phyloP scores from a whole-genome alignment of 1,140 invertebrate species.

The Polypedilum pembai region DNA sequence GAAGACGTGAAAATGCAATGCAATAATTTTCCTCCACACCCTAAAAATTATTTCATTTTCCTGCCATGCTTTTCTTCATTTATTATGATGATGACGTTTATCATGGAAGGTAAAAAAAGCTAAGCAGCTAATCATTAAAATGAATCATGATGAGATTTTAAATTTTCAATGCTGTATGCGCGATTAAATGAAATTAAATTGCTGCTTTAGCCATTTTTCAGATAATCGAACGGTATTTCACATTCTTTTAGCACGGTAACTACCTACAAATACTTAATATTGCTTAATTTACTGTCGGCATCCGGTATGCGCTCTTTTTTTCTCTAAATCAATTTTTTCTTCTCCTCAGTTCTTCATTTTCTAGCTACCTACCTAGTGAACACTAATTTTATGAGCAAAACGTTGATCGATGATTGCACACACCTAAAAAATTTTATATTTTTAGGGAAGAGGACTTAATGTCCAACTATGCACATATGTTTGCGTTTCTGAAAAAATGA shows the following conservation, averaged over 20 bases:
- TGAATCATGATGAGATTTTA: background rate
- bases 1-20: constrained; percentile 5
- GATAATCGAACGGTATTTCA: constrained; percentile 4
- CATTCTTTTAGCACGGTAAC: background rate
- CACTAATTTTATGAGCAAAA: background rate
- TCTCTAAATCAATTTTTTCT: background rate
- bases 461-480: background rate
- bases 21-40: background rate
- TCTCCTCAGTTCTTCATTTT: background rate
- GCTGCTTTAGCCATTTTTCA: background rate
- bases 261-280: background rate
- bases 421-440: background rate
- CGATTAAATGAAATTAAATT: background rate
- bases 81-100: background rate
- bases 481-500: background rate
- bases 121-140: background rate
- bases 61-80: background rate
- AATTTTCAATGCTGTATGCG: background rate
- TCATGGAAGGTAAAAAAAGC: background rate
- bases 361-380: background rate
- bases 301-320: background rate
- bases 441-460: background rate
- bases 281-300: constrained; percentile 16
- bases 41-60: background rate
- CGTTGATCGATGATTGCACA: background rate